These are phyloP conservation scores for Sebastes kiyomatsui DNA, from an alignment of 2,797 vertebrate species.

Conservation along the genomic window DNA sequence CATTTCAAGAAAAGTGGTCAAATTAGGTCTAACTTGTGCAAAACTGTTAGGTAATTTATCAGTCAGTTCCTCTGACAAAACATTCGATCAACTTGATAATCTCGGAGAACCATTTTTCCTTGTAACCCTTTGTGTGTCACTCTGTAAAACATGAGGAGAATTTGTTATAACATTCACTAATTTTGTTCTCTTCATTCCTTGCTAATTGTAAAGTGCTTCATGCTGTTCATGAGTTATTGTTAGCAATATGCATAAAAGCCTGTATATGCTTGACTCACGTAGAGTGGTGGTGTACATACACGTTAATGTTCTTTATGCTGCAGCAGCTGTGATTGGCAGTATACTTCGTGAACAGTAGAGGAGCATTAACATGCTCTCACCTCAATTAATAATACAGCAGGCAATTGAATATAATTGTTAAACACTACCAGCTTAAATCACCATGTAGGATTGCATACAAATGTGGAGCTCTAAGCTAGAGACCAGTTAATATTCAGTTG, in stretches of 20 bases:
- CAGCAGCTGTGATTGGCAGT: background rate
- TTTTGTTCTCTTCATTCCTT: background rate
- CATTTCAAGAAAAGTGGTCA: background rate
- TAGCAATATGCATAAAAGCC: background rate
- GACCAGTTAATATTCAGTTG: background rate
- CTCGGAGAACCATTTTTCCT: background rate
- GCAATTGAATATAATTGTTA: background rate
- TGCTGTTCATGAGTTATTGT: background rate
- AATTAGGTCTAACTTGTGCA: background rate
- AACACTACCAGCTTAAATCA: background rate
- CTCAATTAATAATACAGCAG: slow-evolving; percentile 8
- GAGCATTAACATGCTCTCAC: background rate
- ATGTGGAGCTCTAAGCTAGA: background rate
- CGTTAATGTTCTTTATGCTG: background rate
- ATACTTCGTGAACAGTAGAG: background rate
- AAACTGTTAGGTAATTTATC: background rate
- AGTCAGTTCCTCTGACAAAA: background rate
- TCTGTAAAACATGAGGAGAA: background rate
- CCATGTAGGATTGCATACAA: slow-evolving; percentile 1
- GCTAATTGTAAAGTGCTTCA: background rate
- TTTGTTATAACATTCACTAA: background rate
- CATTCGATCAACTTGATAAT: background rate
- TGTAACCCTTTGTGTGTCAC: background rate
- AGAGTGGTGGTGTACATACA: background rate
- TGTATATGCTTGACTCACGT: background rate